Evolutionary conservation across 2,888 invertebrate species (phyloP).

Genomic region (Dryobota labecula): DNA sequence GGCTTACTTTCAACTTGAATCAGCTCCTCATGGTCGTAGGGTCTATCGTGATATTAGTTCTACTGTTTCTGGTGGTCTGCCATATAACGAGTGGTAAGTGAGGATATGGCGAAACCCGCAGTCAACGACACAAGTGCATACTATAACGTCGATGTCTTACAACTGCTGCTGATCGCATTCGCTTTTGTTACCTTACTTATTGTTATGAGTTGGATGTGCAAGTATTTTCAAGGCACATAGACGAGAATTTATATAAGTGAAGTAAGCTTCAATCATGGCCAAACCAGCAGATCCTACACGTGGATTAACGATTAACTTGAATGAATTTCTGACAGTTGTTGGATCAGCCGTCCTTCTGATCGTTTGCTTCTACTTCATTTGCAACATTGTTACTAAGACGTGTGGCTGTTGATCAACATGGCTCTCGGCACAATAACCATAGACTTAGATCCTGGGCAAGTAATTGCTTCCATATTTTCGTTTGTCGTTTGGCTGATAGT

Average conservation of each 20-base stretch:
- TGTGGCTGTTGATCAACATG: slow-evolving; percentile 23
- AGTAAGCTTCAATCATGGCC: slow-evolving; percentile 14
- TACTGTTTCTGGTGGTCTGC: slow-evolving; percentile 81
- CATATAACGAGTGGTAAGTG: slow-evolving; percentile 78
- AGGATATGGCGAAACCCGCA: slow-evolving; percentile 59
- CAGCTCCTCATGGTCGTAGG: slow-evolving; percentile 82
- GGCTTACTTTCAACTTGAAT: slow-evolving; percentile 77
- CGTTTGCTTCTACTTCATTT: slow-evolving; percentile 65
- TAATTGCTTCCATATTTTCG: slow-evolving; percentile 67
- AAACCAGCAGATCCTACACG: background rate
- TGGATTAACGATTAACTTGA: slow-evolving; percentile 57
- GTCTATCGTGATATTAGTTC: slow-evolving; percentile 78
- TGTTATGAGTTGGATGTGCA: slow-evolving; percentile 84
- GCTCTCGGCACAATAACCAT: background rate
- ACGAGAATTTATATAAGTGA: slow-evolving; percentile 1
- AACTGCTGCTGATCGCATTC: slow-evolving; percentile 78
- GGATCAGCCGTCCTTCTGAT: slow-evolving; percentile 68
- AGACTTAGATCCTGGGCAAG: slow-evolving; percentile 46
- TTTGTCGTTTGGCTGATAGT: slow-evolving; percentile 75
- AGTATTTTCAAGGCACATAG: slow-evolving; percentile 74
- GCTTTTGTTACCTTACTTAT: slow-evolving; percentile 80
- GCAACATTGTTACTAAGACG: slow-evolving; percentile 47
- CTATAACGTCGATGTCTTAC: slow-evolving; percentile 76
- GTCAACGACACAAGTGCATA: slow-evolving; percentile 17
- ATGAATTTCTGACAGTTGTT: slow-evolving; percentile 65